These are phyloP conservation scores for Siniperca obscura DNA, from an alignment of 2,797 vertebrate species.

Conservation along the genomic window DNA sequence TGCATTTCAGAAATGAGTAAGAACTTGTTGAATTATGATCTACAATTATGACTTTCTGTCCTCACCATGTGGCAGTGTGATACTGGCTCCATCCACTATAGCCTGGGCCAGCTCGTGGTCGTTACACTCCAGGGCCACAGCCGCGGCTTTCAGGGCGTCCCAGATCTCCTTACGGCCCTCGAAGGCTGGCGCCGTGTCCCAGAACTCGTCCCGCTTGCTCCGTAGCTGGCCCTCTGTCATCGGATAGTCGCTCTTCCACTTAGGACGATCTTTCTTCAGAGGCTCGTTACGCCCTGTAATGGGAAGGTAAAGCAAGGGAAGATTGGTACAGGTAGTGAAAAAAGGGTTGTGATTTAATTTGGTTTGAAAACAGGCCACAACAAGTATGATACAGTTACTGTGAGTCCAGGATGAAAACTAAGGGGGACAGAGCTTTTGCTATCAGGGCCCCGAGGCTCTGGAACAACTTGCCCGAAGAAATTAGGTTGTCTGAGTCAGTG, in stretches of 20 bases:
- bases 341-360: neutral
- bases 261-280: conserved; percentile 95
- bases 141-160: conserved; percentile 96
- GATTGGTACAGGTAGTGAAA: neutral
- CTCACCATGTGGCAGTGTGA: conserved; percentile 96
- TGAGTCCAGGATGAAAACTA: no score
- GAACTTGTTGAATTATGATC: no score
- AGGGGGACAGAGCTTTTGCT: no score
- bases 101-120: conserved; percentile 98
- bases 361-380: neutral
- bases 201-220: conserved; percentile 98
- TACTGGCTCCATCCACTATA: conserved; percentile 96
- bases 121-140: conserved; percentile 93
- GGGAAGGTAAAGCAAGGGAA: neutral
- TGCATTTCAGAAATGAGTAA: neutral
- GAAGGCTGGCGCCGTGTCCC: conserved; percentile 98
- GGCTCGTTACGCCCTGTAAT: conserved; percentile 94
- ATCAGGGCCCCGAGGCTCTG: no score
- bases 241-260: conserved; percentile 99
- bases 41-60: neutral
- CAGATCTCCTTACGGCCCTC: conserved; percentile 99
- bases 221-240: conserved; percentile 98
- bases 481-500: no score
- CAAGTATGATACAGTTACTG: neutral
- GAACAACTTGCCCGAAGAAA: no score